A percentile compares a stretch with the other conserved stretches of the same genome.
These are phyloP conservation scores for Ephestia elutella DNA, from an alignment of 1,140 invertebrate species.

Conservation along the genomic window DNA sequence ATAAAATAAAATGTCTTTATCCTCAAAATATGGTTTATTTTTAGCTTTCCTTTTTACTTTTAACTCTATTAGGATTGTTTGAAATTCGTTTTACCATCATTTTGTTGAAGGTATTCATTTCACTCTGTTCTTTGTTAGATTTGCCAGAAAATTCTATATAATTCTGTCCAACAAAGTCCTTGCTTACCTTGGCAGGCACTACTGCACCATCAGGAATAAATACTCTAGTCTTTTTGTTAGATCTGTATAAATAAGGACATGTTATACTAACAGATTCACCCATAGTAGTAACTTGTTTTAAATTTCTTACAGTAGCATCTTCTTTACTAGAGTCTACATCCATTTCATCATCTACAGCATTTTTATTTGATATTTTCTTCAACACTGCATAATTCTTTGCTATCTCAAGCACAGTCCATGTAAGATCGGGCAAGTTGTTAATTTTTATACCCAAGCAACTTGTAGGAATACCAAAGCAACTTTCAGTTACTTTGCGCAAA, in stretches of 20 bases:
- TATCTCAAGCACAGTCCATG: conserved; percentile 30
- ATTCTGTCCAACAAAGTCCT: conserved; percentile 45
- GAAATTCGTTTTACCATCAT: conserved; percentile 55
- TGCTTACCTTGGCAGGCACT: conserved; percentile 13
- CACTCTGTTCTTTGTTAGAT: conserved; percentile 12
- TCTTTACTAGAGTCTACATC: conserved; percentile 7
- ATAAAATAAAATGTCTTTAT: conserved; percentile 44
- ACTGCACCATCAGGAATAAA: conserved; percentile 35
- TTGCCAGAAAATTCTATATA: conserved; percentile 45
- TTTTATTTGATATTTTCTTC: conserved; percentile 9
- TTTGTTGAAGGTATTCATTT: conserved; percentile 43
- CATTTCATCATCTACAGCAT: conserved; percentile 15
- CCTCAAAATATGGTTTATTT: conserved; percentile 30
- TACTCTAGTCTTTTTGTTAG: conserved; percentile 45
- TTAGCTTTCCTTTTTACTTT: conserved; percentile 22
- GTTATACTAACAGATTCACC: not conserved
- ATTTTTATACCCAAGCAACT: conserved; percentile 45
- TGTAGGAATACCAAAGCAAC: conserved; percentile 52
- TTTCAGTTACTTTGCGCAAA: conserved; percentile 30
- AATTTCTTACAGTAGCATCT: conserved; percentile 1
- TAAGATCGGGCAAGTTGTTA: conserved; percentile 28
- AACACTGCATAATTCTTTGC: conserved; percentile 18
- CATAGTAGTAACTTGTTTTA: not conserved
- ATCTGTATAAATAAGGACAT: conserved; percentile 48
- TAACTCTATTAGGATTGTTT: conserved; percentile 50